Evolutionary conservation across 2,888 invertebrate species (phyloP).

Genomic region (Polyommatus iphigenia): DNA sequence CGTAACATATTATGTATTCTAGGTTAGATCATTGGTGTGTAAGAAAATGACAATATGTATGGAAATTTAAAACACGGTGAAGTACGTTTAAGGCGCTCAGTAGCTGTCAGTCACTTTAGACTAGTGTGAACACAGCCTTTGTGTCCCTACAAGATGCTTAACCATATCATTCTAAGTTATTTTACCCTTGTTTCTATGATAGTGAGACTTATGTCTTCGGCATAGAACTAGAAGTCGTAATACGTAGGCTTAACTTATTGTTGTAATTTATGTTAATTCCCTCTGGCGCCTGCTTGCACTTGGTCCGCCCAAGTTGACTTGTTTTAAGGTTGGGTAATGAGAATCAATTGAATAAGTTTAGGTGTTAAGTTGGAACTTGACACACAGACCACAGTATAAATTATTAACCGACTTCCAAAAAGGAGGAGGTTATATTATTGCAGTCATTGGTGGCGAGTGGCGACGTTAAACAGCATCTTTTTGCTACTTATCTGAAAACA

Average conservation of each 20-base stretch:
- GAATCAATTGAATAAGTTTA: conserved; percentile 2
- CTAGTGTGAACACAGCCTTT: not conserved
- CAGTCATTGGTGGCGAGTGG: too few relatives aligned
- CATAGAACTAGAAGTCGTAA: too few relatives aligned
- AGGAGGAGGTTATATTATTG: too few relatives aligned
- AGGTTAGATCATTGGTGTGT: too few relatives aligned
- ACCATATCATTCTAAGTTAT: not conserved
- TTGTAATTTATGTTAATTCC: not conserved
- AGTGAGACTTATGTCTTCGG: not conserved
- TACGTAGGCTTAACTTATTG: not conserved
- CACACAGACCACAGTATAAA: too few relatives aligned
- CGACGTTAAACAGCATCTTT: too few relatives aligned
- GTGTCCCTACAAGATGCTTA: not conserved
- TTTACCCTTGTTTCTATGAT: not conserved
- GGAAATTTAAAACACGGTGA: not conserved
- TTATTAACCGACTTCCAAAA: too few relatives aligned
- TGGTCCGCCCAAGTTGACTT: not conserved
- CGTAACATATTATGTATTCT: too few relatives aligned
- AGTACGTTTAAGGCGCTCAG: not conserved
- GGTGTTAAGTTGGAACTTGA: not conserved
- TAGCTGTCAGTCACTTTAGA: not conserved
- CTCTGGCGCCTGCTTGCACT: not conserved
- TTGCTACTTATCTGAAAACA: too few relatives aligned
- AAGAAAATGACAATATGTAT: not conserved
- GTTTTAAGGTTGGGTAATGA: conserved; percentile 5